Evolutionary conservation across 2,888 invertebrate genomes (phyloP).

Genomic region (Caenorhabditis japonica): DNA sequence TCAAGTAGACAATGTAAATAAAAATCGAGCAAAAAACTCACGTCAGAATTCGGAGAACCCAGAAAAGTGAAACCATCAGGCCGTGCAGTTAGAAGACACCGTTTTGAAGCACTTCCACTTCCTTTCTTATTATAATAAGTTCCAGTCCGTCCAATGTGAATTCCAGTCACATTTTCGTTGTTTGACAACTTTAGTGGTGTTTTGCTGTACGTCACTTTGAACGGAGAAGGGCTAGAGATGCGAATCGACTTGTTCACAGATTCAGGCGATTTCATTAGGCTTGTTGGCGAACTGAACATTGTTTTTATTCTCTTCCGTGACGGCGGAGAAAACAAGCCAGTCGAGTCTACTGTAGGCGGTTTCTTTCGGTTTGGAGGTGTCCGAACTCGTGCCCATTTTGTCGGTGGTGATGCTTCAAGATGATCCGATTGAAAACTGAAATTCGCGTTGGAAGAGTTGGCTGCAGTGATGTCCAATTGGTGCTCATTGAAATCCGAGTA

Average conservation of each 20-base stretch:
- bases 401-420: slow-evolving; percentile 31
- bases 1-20: neutral
- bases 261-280: slow-evolving; percentile 31
- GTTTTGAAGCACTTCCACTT: slow-evolving; percentile 28
- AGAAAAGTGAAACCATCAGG: slow-evolving; percentile 32
- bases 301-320: slow-evolving; percentile 10
- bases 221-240: slow-evolving; percentile 40
- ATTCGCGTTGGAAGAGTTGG: slow-evolving; percentile 9
- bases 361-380: slow-evolving; percentile 48
- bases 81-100: slow-evolving; percentile 21
- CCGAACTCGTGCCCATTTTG: slow-evolving; percentile 46
- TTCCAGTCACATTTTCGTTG: slow-evolving; percentile 44
- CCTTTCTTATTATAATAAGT: slow-evolving; percentile 35
- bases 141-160: slow-evolving; percentile 35
- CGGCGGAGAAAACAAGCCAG: slow-evolving; percentile 41
- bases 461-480: slow-evolving; percentile 25
- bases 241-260: slow-evolving; percentile 22
- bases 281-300: slow-evolving; percentile 20
- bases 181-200: slow-evolving; percentile 53
- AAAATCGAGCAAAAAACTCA: neutral
- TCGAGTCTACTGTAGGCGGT: neutral
- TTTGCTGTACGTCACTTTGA: slow-evolving; percentile 38
- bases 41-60: slow-evolving; percentile 44
- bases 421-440: slow-evolving; percentile 18
- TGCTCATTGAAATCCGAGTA: slow-evolving; percentile 38